These are phyloP conservation scores for Diorhabda carinulata DNA, from an alignment of 1,140 invertebrate genomes.

Conservation along the genomic window DNA sequence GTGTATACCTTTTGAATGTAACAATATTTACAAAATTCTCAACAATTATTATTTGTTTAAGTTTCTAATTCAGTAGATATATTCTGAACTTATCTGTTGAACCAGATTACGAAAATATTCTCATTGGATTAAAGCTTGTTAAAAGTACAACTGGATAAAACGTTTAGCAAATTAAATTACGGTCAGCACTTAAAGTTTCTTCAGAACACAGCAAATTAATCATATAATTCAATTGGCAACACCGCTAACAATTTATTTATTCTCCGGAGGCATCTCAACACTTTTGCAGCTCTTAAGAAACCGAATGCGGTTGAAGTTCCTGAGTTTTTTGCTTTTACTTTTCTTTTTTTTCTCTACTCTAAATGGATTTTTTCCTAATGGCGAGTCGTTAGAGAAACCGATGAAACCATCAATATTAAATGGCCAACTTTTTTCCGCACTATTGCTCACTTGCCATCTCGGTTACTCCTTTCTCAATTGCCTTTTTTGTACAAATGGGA, in stretches of 20 bases:
- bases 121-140: not conserved
- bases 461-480: not conserved
- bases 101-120: no score
- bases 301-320: not conserved
- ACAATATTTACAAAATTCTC: no score
- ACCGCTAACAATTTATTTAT: constrained; percentile 2
- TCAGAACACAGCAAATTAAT: constrained; percentile 1
- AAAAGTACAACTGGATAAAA: not conserved
- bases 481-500: constrained; percentile 2
- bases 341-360: not conserved
- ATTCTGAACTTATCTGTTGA: no score
- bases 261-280: not conserved
- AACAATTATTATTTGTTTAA: no score
- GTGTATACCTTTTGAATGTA: no score
- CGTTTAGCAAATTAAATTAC: not conserved
- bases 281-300: constrained; percentile 2
- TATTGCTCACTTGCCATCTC: not conserved
- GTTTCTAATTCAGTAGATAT: no score
- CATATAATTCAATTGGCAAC: constrained; percentile 2
- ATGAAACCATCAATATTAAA: constrained; percentile 3
- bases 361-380: not conserved
- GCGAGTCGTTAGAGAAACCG: constrained; percentile 1
- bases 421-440: not conserved
- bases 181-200: not conserved
- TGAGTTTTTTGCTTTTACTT: not conserved